Evolutionary conservation across 1,140 invertebrate species (phyloP).

Genomic region (Drosophila ambigua): DNA sequence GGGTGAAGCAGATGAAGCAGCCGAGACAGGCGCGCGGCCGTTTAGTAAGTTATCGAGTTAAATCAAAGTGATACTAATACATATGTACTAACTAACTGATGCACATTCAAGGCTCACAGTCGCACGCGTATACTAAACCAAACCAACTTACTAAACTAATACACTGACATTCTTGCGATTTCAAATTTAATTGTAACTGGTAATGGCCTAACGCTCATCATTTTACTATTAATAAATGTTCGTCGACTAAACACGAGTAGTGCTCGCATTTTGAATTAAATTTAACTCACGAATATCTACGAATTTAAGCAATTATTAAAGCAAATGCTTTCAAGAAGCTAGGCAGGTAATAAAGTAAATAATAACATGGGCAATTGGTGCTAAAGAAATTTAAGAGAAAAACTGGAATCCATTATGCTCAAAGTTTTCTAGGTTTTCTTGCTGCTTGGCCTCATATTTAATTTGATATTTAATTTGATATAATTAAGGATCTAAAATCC

Average conservation of each 20-base stretch:
- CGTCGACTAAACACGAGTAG: conserved; percentile 37
- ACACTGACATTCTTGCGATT: conserved; percentile 59
- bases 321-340: no score
- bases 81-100: conserved; percentile 73
- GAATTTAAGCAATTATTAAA: no score
- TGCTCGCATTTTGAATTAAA: no score
- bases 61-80: conserved; percentile 78
- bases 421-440: no score
- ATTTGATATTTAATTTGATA: no score
- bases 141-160: neutral
- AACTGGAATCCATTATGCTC: no score
- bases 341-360: no score
- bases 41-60: conserved; percentile 47
- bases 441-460: no score
- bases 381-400: no score
- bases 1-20: neutral
- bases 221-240: conserved; percentile 78
- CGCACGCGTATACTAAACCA: conserved; percentile 43
- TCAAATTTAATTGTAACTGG: conserved; percentile 53
- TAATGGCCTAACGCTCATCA: conserved; percentile 49
- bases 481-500: no score
- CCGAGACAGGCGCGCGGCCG: neutral
- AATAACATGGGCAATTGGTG: no score
- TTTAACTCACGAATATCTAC: no score
- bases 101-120: conserved; percentile 60